A percentile compares a stretch with the other conserved stretches of the same genome.
These are phyloP conservation scores for Dasypus novemcinctus DNA, from an alignment of 2,113 vertebrate genomes.

Conservation along the genomic window DNA sequence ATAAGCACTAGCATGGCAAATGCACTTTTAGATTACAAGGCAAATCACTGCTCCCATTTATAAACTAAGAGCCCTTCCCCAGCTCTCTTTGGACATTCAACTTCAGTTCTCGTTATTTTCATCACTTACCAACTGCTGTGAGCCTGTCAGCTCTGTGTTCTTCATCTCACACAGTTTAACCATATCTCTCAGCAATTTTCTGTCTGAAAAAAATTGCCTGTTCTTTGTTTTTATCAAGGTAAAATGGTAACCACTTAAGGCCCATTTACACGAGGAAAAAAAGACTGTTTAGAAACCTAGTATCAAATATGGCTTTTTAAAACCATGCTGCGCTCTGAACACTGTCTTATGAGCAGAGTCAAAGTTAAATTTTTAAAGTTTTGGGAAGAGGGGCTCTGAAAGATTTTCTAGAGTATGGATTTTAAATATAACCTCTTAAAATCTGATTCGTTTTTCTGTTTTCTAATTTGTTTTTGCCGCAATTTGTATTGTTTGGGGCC, in stretches of 20 bases:
- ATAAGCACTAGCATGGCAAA: neutral
- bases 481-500: neutral
- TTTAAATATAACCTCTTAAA: neutral
- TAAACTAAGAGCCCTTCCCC: neutral
- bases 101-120: neutral
- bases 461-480: conserved; percentile 25
- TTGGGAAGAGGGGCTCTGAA: neutral
- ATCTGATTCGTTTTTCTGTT: conserved; percentile 23
- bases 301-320: neutral
- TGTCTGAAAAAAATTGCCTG: conserved; percentile 30
- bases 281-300: conserved; percentile 12
- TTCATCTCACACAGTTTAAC: neutral
- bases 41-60: neutral
- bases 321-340: neutral
- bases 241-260: conserved; percentile 29
- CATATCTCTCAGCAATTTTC: conserved; percentile 39
- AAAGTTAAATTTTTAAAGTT: conserved; percentile 1
- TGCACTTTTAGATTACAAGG: neutral
- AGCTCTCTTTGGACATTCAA: neutral
- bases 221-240: conserved; percentile 42
- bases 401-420: neutral
- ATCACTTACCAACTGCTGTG: conserved; percentile 39
- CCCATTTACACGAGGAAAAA: conserved; percentile 39
- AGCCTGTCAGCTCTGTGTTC: neutral
- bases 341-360: neutral